phyloP scores from a whole-genome alignment of 37 sponge, comb jelly and placozoan genomes.

The Aplysina aerophoba region DNA sequence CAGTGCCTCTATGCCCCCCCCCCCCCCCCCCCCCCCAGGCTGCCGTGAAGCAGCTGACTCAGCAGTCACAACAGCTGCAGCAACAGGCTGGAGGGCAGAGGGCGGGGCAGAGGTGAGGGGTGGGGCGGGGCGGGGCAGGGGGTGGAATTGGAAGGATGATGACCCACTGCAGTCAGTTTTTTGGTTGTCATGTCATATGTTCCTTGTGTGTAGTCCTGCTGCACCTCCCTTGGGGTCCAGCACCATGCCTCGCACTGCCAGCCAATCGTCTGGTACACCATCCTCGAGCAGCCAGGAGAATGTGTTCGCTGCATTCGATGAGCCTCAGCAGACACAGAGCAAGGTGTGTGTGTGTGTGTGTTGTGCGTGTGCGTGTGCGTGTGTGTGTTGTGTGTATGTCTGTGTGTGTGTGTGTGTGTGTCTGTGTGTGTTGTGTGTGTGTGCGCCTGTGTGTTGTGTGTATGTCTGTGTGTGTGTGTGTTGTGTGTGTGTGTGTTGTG shows the following conservation, averaged over 20 bases:
- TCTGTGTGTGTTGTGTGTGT: too few species aligned
- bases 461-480: too few species aligned
- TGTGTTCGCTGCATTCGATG: constrained; percentile 62
- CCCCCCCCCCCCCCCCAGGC: neutral
- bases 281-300: constrained; percentile 20
- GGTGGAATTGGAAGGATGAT: neutral
- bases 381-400: neutral
- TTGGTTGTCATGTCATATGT: too few species aligned
- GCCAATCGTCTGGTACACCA: constrained; percentile 7
- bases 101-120: too few species aligned
- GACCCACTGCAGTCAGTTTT: too few species aligned
- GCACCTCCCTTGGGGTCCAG: constrained; percentile 23
- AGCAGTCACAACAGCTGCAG: neutral
- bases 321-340: constrained; percentile 3
- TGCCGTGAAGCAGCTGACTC: constrained; percentile 19
- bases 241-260: neutral
- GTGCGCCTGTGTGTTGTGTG: too few species aligned
- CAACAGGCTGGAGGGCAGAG: too few species aligned
- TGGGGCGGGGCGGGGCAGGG: neutral
- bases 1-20: too few species aligned
- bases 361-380: neutral
- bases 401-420: too few species aligned
- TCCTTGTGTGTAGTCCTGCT: too few species aligned
- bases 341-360: neutral
- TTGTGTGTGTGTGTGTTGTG: neutral